Percentiles rank a stretch among this genome's conserved stretches.
Evolutionary conservation across 2,888 invertebrate species (phyloP).

Genomic region (Anoplius nigerrimus): DNA sequence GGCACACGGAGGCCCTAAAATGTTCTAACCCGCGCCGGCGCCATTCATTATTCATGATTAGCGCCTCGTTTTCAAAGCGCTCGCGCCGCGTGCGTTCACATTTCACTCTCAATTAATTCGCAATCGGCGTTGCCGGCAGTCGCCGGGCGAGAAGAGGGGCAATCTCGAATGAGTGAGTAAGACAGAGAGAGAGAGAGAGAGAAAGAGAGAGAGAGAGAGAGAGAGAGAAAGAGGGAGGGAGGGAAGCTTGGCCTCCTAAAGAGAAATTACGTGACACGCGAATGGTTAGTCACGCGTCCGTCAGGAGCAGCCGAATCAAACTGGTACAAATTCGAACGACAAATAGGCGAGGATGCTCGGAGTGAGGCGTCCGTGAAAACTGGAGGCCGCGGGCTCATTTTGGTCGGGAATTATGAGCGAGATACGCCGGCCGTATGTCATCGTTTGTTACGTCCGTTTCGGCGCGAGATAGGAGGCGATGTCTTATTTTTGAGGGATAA

Average conservation of each 20-base stretch:
- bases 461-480: too few species aligned
- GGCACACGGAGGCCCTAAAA: conserved; percentile 25
- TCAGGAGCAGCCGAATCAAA: conserved; percentile 36
- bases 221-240: background rate
- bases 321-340: conserved; percentile 50
- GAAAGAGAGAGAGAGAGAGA: conserved; percentile 44
- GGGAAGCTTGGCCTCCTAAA: conserved; percentile 31
- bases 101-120: conserved; percentile 61
- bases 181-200: background rate
- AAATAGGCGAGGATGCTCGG: conserved; percentile 6
- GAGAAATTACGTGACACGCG: conserved; percentile 60
- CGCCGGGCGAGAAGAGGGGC: background rate
- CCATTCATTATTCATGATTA: conserved; percentile 59
- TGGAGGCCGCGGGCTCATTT: too few species aligned
- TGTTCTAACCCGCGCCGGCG: conserved; percentile 35
- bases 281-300: conserved; percentile 59
- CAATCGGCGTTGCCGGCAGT: conserved; percentile 32
- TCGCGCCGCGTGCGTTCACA: conserved; percentile 47
- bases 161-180: conserved; percentile 31
- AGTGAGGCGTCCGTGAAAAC: too few species aligned
- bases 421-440: too few species aligned
- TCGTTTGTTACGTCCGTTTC: too few species aligned
- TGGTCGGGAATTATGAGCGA: too few species aligned
- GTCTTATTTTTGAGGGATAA: too few species aligned
- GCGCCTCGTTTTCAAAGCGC: conserved; percentile 52